Base-by-base conservation (phyloP, 2,888 invertebrate genomes). In the Perizoma flavofasciatum region DNA sequence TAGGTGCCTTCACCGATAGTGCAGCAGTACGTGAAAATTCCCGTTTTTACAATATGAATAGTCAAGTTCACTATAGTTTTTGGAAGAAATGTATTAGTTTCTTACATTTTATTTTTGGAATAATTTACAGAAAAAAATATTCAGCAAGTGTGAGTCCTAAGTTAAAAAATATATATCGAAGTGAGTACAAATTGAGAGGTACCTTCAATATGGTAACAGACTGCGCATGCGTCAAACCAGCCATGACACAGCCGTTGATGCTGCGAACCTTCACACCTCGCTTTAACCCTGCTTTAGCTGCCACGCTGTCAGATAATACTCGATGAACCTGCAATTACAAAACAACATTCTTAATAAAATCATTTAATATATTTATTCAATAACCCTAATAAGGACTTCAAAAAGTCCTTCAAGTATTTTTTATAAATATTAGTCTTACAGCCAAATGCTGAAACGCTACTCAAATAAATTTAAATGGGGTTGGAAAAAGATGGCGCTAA, bases 191-290 rank as follows among this genome's bases (percentile, higher is more conserved):
- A 34, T 57, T 10, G 63, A 8, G 52, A 4, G 6, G 58, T 86
- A 96, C 97, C 94, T 98, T 98, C 49, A 98, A 93, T 73, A 97
- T 95, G 71, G 96, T 94, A 71, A 97, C 94, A 70, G 98, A 97
- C 83, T 98, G 96, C 44, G 95, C 94, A 83, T 98, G 98, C 41
- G 97, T 97, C 61, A 98, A 92, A 50, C 96, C 97, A 68, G 95
- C 93, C 93, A 98, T 96, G 74, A 94, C 94, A 81, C 94, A 94
- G 46, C 97, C 97, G 82, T 98, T 98, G 70, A 98, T 97, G 72
- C 97, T 97, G 71, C 97, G 90, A 66, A 98, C 95, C 83, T 97
- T 95, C 79, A 97, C 97, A 10, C 98, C 98, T 77, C 96, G 95
- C 82, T 96, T 96, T 49, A 98, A 93, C 5, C 98, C 98, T 79